Percentiles rank a stretch among this genome's conserved stretches.
These are phyloP conservation scores for Avahi laniger DNA, from an alignment of 2,797 vertebrate species.

Conservation along the genomic window DNA sequence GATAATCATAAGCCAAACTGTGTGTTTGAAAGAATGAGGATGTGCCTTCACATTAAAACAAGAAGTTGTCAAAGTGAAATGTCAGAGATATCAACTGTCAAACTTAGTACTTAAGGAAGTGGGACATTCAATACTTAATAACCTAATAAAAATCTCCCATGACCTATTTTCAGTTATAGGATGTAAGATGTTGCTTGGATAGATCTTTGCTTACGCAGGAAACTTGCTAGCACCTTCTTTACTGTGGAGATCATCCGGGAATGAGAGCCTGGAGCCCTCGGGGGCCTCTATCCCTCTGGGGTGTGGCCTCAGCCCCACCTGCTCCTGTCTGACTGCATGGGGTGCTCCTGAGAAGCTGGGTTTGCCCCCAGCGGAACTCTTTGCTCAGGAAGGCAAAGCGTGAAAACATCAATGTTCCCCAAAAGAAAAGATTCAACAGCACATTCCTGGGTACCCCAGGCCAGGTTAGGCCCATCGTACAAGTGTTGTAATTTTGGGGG, in stretches of 20 bases:
- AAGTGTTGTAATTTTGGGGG: no score
- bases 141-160: fast-evolving
- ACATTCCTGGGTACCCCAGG: background rate
- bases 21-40: no score
- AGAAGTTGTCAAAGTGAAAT: no score
- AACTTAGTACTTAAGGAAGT: no score
- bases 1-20: no score
- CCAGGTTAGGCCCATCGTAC: fast-evolving
- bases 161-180: fast-evolving
- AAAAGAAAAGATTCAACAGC: background rate
- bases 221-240: background rate
- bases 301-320: fast-evolving
- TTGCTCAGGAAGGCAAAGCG: background rate
- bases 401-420: fast-evolving
- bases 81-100: no score
- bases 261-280: fast-evolving
- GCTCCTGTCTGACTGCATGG: background rate
- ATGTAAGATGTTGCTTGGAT: no score
- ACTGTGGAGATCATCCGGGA: background rate
- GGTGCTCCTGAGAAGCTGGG: fast-evolving
- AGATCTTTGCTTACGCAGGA: background rate
- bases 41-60: no score
- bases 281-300: fast-evolving
- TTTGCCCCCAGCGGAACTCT: fast-evolving
- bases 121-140: no score